Conservation (phyloP, 1,140 invertebrate species). For the Leptinotarsa texana region DNA sequence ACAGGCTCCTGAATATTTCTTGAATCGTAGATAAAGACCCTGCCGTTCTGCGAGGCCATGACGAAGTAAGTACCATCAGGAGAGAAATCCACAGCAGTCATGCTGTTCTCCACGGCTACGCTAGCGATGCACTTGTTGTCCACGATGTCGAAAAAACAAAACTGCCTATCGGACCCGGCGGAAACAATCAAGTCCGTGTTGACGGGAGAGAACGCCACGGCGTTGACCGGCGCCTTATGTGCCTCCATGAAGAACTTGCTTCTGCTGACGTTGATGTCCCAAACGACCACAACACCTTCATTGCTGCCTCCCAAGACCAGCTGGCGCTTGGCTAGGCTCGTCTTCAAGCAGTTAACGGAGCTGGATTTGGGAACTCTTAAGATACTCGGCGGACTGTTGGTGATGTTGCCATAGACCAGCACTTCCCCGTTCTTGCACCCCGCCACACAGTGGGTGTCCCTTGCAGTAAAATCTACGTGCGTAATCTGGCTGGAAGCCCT, state of each 20-base stretch:
- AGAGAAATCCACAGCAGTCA: constrained; percentile 50
- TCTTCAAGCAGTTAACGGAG: constrained; percentile 44
- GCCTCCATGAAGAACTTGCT: constrained; percentile 41
- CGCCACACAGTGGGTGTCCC: constrained; percentile 50
- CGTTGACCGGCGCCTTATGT: constrained; percentile 47
- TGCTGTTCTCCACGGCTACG: constrained; percentile 43
- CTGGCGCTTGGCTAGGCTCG: constrained; percentile 47
- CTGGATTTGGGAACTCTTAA: constrained; percentile 48
- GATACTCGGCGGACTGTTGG: constrained; percentile 39
- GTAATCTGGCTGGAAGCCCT: constrained; percentile 39
- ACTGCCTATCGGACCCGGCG: constrained; percentile 47
- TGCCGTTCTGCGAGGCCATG: constrained; percentile 48
- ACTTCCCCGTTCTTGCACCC: constrained; percentile 48
- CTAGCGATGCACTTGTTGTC: constrained; percentile 38
- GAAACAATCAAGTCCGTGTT: constrained; percentile 46
- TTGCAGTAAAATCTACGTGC: constrained; percentile 45
- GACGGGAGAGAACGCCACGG: constrained; percentile 47
- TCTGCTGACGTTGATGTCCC: constrained; percentile 51
- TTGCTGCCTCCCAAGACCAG: constrained; percentile 47
- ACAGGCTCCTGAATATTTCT: constrained; percentile 45
- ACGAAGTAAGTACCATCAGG: constrained; percentile 46
- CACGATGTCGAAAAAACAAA: constrained; percentile 49
- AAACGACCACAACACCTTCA: constrained; percentile 51
- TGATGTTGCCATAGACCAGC: constrained; percentile 46
- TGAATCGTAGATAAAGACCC: constrained; percentile 48